Base-by-base conservation (phyloP, 2,888 invertebrate species). In the Cheilosia vulpina region DNA sequence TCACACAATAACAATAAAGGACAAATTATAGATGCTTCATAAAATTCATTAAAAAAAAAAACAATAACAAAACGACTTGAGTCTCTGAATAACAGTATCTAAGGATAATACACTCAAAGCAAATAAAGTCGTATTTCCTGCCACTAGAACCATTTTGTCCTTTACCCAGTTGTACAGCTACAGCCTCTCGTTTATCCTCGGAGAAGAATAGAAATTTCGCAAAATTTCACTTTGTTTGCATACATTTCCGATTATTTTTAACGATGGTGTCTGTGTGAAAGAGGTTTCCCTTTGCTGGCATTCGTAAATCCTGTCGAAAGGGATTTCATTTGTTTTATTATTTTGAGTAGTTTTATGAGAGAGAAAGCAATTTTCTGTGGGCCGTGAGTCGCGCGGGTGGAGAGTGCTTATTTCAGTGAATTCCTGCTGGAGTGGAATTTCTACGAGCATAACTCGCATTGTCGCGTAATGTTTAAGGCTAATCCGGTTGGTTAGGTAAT, bases 271-370 rank as follows among this genome's bases (percentile, higher is more conserved):
- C 60, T 76, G 58, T 60, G 58, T 76, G 58, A 66, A 24, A 75
- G 76, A 21, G 55, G 57, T 53, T 53, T n/a, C n/a, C 47, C n/a
- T 69, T 38, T 43, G 52, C 66, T 53, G 73, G 57, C 55, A 66
- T 77, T 81, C 50, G 66, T 71, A 76, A 55, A 65, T 73, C 68
- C 68, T 60, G 66, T 77, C 68, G 68, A 72, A 63, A 60, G 45
- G 75, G 76, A 80, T 84, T 84, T 80, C 57, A 76, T 76, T 85
- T 80, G 79, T 80, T 84, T 84, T 84, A 76, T 80, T 79, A 75
- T 79, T 79, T 75, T 75, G 75, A 79, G 75, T 79, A 84, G 80
- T 84, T 84, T 84, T 79, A 76, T 76, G 75, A 63, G 58, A 75
- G 65, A 58, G 65, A 75, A 76, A 84, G 71, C 83, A 79, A 69